Evolutionary conservation across 2,888 invertebrate species (phyloP), one percentile per base, ranked within the genome.

Genomic region (Mystacides longicornis): DNA sequence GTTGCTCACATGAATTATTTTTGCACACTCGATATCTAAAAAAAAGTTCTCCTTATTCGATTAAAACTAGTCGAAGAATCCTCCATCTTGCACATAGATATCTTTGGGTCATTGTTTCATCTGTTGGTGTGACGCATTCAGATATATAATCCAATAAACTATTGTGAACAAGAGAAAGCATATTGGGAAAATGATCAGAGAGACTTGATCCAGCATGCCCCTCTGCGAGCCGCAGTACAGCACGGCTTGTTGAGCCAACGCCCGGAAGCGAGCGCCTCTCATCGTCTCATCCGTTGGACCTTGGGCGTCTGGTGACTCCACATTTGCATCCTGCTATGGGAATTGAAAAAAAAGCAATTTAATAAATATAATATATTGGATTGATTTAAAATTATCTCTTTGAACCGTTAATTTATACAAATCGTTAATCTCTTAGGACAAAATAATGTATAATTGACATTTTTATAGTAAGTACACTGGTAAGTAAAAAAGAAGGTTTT

Each of bases 151-250:
- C 82, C 81, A 82, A 67, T 81, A 82, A 58, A 78, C 76, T 57
- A 78, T 67, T 45, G 79, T 73, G 65, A 82, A 82, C 2, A 81
- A 71, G 31, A 76, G 61, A 68, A 82, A 82, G 66, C 79, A 77
- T 56, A 81, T 58, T 1, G 82, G 82, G 66, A 82, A 82, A 43
- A 81, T 59, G 60, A 81, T 77, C n/a, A 82, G 73, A 5, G 81
- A 81, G 60, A 77, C 77, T 65, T 79, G 78, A 67, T 82, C 81
- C 57, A 82, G 69, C 37, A 77, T 70, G 23, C 81, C 82, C 61
- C 81, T 74, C 65, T 80, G 80, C 58, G 81, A 81, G 64, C 82
- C 82, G 64, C 81, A 81, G 64, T 80, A 82, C 69, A 82, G 74
- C 31, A 81, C 74, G 5, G 78, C 79, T 51, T 74, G 73, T 64